phyloP scores from a whole-genome alignment of 2,113 vertebrate species.

The Micromys minutus region DNA sequence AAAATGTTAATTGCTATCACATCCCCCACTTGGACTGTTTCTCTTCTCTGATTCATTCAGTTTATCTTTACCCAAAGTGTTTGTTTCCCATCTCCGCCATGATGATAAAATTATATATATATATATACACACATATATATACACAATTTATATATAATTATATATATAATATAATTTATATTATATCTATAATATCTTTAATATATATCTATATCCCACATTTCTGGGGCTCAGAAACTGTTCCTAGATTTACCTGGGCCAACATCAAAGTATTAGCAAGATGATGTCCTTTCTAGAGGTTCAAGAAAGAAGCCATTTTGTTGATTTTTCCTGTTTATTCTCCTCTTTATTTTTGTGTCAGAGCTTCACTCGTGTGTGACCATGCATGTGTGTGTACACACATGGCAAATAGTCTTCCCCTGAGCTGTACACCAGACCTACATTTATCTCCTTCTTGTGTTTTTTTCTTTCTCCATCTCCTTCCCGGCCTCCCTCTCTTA shows the following conservation, averaged over 20 bases:
- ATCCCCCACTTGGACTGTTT: background rate
- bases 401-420: background rate
- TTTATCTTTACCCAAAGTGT: conserved; percentile 29
- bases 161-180: no score
- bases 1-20: background rate
- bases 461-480: background rate
- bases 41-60: background rate
- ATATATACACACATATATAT: no score
- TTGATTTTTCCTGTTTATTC: background rate
- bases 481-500: background rate
- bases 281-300: background rate
- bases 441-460: background rate
- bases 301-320: background rate
- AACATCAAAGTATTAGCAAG: background rate
- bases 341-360: background rate
- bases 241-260: background rate
- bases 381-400: no score
- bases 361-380: no score
- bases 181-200: no score
- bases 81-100: background rate
- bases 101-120: background rate
- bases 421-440: background rate
- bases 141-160: no score
- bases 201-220: background rate
- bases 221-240: conserved; percentile 22